phyloP scores from a whole-genome alignment of 35 echinoderm and acorn worm species.

The Amphiura filiformis region DNA sequence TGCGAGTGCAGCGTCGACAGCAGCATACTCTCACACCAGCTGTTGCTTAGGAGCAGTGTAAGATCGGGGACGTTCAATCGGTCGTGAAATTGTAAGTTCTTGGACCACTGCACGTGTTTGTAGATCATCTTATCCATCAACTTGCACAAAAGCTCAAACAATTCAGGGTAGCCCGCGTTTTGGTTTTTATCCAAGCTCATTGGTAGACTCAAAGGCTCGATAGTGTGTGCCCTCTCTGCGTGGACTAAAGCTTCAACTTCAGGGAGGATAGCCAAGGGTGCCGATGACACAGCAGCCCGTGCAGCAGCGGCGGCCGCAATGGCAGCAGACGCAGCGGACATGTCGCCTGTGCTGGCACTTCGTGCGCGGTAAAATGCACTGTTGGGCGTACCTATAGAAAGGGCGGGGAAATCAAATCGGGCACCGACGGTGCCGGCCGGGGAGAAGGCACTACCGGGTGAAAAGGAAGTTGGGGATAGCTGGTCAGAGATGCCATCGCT shows the following conservation, averaged over 20 bases:
- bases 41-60: slow-evolving; percentile 64
- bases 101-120: slow-evolving; percentile 79
- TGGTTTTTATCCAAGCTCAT: slow-evolving; percentile 35
- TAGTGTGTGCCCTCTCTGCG: slow-evolving; percentile 67
- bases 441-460: slow-evolving; percentile 36
- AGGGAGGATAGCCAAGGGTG: slow-evolving; percentile 64
- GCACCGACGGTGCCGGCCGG: not conserved
- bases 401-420: not conserved
- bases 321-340: slow-evolving; percentile 15
- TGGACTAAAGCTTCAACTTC: slow-evolving; percentile 82
- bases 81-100: slow-evolving; percentile 57
- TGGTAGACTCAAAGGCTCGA: slow-evolving; percentile 54
- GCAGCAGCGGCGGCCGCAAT: not conserved
- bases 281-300: slow-evolving; percentile 6
- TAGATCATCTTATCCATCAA: slow-evolving; percentile 82
- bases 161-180: slow-evolving; percentile 38
- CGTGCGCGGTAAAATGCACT: not conserved
- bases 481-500: slow-evolving; percentile 88
- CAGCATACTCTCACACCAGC: slow-evolving; percentile 71
- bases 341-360: not conserved
- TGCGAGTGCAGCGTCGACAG: slow-evolving; percentile 64
- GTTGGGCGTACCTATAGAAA: not conserved
- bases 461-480: slow-evolving; percentile 73
- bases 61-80: slow-evolving; percentile 63
- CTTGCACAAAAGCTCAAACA: slow-evolving; percentile 92